These are phyloP conservation scores for Enteromius viviparus DNA, from an alignment of 2,797 vertebrate species.

Conservation along the genomic window DNA sequence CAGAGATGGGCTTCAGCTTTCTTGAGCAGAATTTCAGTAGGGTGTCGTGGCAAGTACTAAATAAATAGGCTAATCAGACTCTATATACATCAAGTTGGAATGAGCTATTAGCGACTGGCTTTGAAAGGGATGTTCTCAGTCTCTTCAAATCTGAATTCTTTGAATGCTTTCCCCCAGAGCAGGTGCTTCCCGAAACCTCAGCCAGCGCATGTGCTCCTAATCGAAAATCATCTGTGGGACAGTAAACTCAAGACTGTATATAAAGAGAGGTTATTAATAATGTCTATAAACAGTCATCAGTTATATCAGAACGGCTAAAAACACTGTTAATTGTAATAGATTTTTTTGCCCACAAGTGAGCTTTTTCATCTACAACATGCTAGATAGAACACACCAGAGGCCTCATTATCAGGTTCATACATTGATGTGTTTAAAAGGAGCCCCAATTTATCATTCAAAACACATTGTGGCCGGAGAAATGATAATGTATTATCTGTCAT, in stretches of 20 bases:
- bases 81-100: conserved; percentile 21
- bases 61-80: conserved; percentile 6
- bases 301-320: conserved; percentile 5
- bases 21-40: background rate
- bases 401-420: conserved; percentile 73
- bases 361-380: background rate
- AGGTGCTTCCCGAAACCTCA: conserved; percentile 37
- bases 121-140: conserved; percentile 30
- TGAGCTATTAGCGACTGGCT: background rate
- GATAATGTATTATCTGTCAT: conserved; percentile 79
- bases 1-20: conserved; percentile 23
- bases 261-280: background rate
- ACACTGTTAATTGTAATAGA: background rate
- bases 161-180: conserved; percentile 33
- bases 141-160: conserved; percentile 15
- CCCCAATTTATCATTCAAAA: conserved; percentile 70
- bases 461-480: conserved; percentile 59
- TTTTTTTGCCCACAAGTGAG: background rate
- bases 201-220: conserved; percentile 27
- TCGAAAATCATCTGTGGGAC: conserved; percentile 18
- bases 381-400: conserved; percentile 58
- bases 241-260: background rate
- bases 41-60: conserved; percentile 14
- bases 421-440: conserved; percentile 52
- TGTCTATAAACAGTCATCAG: background rate